These are phyloP conservation scores for Bujurquina vittata DNA, from an alignment of 2,113 vertebrate genomes.

Conservation along the genomic window DNA sequence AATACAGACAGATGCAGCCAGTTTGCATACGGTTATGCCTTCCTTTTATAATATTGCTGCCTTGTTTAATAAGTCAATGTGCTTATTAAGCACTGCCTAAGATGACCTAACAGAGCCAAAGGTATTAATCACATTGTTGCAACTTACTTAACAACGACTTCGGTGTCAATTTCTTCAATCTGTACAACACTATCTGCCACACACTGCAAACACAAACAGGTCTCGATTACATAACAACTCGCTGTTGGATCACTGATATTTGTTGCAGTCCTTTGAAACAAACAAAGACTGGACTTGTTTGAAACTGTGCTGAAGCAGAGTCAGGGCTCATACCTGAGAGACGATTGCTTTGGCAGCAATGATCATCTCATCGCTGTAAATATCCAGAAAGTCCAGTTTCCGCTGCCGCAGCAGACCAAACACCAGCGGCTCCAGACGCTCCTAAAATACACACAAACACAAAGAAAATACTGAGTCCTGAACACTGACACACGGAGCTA, in stretches of 20 bases:
- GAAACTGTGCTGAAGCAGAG: neutral
- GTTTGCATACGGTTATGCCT: neutral
- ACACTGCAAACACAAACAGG: slow-evolving; percentile 80
- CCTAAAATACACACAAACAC: slow-evolving; percentile 73
- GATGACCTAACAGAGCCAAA: neutral
- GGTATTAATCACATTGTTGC: neutral
- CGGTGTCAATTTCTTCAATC: slow-evolving; percentile 92
- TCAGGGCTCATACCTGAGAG: slow-evolving; percentile 84
- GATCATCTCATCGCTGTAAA: slow-evolving; percentile 95
- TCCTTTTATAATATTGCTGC: no score
- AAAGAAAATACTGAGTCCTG: neutral
- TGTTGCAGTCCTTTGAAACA: neutral
- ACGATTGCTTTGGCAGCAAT: slow-evolving; percentile 90
- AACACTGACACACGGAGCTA: neutral
- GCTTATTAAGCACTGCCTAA: neutral
- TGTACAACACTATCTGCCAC: slow-evolving; percentile 87
- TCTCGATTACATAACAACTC: neutral
- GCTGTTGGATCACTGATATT: neutral
- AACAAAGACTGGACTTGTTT: neutral
- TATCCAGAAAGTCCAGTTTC: slow-evolving; percentile 97
- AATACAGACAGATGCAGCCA: rapidly evolving
- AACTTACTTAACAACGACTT: slow-evolving; percentile 91
- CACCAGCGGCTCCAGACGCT: slow-evolving; percentile 91
- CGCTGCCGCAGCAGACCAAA: slow-evolving; percentile 95
- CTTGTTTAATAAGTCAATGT: neutral